Conservation (phyloP, 2,113 vertebrate species). For the Blennius ocellaris region DNA sequence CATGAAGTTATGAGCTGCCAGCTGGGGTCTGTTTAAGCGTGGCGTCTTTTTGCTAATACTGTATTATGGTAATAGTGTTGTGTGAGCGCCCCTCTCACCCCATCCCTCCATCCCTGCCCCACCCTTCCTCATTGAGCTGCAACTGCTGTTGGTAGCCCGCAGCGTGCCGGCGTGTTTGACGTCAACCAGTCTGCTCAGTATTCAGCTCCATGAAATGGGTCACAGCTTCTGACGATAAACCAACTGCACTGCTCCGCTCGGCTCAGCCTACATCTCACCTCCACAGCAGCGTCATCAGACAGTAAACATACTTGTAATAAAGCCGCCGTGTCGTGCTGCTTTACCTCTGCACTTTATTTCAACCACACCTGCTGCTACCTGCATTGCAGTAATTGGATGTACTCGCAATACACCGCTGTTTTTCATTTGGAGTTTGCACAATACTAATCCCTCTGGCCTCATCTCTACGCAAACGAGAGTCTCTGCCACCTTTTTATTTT, state of each 20-base stretch:
- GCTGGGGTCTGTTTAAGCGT: conserved; percentile 33
- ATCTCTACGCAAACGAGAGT: conserved; percentile 5
- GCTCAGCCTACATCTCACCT: conserved; percentile 61
- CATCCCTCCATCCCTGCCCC: conserved; percentile 8
- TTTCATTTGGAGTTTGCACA: neutral
- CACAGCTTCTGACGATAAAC: conserved; percentile 73
- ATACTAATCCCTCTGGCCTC: conserved; percentile 13
- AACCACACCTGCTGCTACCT: conserved; percentile 43
- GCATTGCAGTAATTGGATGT: conserved; percentile 33
- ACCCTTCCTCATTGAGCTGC: conserved; percentile 48
- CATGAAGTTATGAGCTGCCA: conserved; percentile 22
- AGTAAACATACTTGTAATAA: conserved; percentile 53
- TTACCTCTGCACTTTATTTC: conserved; percentile 38
- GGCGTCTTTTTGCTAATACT: conserved; percentile 60
- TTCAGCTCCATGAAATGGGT: conserved; percentile 80
- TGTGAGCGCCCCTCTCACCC: conserved; percentile 24
- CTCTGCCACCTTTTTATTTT: conserved; percentile 14
- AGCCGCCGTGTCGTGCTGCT: conserved; percentile 23
- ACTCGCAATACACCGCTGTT: neutral
- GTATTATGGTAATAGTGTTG: conserved; percentile 64
- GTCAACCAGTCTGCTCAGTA: conserved; percentile 78
- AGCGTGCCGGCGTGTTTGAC: conserved; percentile 70
- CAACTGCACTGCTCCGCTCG: conserved; percentile 42
- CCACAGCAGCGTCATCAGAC: conserved; percentile 46
- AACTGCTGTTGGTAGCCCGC: conserved; percentile 65